Evolutionary conservation across 2,888 invertebrate species (phyloP).

Genomic region (Cremastobaeus sp.): DNA sequence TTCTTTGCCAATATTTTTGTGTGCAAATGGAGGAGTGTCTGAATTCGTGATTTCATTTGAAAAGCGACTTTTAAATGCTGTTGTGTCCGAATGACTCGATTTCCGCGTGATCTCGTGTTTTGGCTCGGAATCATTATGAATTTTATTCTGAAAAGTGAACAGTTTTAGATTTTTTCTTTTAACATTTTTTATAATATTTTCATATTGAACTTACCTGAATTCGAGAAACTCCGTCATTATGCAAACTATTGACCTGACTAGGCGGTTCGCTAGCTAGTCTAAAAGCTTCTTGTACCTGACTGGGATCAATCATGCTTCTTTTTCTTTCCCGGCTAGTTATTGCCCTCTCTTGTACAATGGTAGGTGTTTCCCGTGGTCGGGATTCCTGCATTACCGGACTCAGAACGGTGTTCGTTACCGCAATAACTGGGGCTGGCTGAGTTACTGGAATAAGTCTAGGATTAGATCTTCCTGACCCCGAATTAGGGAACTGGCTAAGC

Average conservation of each 20-base stretch:
- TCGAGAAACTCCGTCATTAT: conserved; percentile 28
- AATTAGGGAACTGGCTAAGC: conserved; percentile 76
- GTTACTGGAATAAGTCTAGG: conserved; percentile 67
- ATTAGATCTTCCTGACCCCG: conserved; percentile 52
- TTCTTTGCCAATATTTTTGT: conserved; percentile 77
- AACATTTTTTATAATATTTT: background rate
- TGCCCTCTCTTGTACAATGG: conserved; percentile 73
- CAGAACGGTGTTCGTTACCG: conserved; percentile 75
- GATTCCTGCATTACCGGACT: conserved; percentile 78
- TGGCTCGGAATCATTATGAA: conserved; percentile 3
- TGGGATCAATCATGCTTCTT: conserved; percentile 78
- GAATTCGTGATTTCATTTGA: conserved; percentile 80
- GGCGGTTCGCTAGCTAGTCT: conserved; percentile 71
- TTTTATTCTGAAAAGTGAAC: conserved; percentile 24
- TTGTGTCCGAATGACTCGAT: conserved; percentile 1
- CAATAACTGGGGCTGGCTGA: conserved; percentile 74
- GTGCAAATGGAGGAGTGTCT: conserved; percentile 73
- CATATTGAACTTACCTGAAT: conserved; percentile 17
- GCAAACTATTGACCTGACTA: conserved; percentile 66
- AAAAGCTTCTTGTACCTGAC: conserved; percentile 74
- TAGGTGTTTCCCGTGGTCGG: conserved; percentile 71
- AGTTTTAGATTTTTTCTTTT: background rate
- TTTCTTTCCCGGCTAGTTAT: conserved; percentile 76
- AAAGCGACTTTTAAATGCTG: no score
- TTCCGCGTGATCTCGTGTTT: conserved; percentile 13